Base-by-base conservation (phyloP, 2,797 vertebrate species). In the Epinephelus malabaricus region DNA sequence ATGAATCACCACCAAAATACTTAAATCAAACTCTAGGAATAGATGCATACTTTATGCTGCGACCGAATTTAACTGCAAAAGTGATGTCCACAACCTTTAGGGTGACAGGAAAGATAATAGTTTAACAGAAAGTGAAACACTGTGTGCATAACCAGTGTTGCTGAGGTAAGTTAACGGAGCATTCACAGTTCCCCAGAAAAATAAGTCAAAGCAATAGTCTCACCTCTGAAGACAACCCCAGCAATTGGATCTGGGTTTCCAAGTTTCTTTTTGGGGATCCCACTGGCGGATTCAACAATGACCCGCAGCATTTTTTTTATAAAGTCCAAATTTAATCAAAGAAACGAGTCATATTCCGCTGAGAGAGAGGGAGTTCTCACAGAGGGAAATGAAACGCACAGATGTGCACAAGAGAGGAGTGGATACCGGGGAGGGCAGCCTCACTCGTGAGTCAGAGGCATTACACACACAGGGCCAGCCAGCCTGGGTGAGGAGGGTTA, bases 201-300 rank as follows among this genome's bases (percentile, higher is more conserved):
- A n/a, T 43, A 12, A 46, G 1, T 17, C 0, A 78, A 40, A 21
- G 6, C 14, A 56, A 70, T 1, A 38, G 1, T 34, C 97, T 97
- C 94, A 99, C 98, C 98, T 95, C 96, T 97, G 88, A 98, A 99
- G 84, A 96, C 84, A 86, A 99, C 79, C 17, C 93, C 90, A 70
- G 94, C 93, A 58, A 99, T 96, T 59, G 98, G 98, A 93, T 99
- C 98, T 64, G 98, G 98, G 74, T 95, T 96, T 81, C 98, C 97
- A 86, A 99, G 94, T 85, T 95, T 99, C 86, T 96, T 97, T 94
- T 97, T 98, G 30, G 98, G 98, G 79, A 99, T 97, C 77, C 97
- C 96, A 69, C 79, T 86, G 21, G 98, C 98, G 49, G 96, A 97
- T 86, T 99, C 97, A 81, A 99, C 96, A 71, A 96, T 91, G 61